Conservation (phyloP, 2,797 vertebrate genomes). For the Gymnopithys bicolor region DNA sequence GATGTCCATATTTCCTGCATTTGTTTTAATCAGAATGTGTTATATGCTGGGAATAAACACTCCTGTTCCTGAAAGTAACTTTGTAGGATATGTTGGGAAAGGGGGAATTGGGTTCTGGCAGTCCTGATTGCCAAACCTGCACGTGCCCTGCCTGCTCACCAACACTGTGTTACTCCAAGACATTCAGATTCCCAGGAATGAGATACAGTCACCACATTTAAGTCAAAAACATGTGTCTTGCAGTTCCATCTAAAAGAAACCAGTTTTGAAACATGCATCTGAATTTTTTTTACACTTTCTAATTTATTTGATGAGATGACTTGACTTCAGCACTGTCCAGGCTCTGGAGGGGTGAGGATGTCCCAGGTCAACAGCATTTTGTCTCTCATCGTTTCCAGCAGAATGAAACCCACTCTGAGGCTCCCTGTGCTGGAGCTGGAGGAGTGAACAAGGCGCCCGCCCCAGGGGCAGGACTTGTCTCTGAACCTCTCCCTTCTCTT, state of each 20-base stretch:
- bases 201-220: slow-evolving; percentile 15
- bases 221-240: not conserved
- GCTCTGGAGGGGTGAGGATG: not conserved
- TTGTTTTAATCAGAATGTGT: slow-evolving; percentile 23
- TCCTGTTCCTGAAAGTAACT: slow-evolving; percentile 1
- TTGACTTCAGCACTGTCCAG: not conserved
- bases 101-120: not conserved
- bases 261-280: not conserved
- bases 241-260: not conserved
- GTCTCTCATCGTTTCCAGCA: not conserved
- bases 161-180: not conserved
- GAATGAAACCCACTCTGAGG: not conserved
- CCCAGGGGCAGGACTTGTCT: not conserved
- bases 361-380: not conserved
- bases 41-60: slow-evolving; percentile 33
- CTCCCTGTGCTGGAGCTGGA: not conserved
- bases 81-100: not conserved
- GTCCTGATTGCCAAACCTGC: not conserved
- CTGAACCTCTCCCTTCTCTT: not conserved
- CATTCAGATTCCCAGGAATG: not conserved
- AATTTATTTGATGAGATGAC: not conserved
- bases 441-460: not conserved
- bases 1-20: slow-evolving; percentile 6
- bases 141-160: not conserved
- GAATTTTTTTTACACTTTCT: not conserved